These are phyloP conservation scores for Trissolcus basalis DNA, from an alignment of 1,140 invertebrate genomes.

Conservation along the genomic window DNA sequence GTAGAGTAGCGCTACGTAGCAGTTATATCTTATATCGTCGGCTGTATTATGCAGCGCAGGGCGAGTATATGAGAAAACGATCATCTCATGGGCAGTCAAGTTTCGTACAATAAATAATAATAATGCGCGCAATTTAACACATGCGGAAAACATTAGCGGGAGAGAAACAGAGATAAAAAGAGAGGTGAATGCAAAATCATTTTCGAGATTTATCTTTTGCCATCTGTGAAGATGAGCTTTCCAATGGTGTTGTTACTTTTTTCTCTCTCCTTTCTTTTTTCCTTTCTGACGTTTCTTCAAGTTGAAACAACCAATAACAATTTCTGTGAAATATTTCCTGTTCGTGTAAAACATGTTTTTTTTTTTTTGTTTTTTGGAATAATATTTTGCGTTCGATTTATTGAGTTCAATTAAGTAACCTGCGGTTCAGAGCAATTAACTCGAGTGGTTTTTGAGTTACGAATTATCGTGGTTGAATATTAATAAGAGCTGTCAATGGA, in stretches of 20 bases:
- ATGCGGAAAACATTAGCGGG: slow-evolving; percentile 15
- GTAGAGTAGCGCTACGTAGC: slow-evolving; percentile 41
- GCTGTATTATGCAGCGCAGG: slow-evolving; percentile 6
- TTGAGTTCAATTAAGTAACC: too few species aligned
- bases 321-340: too few species aligned
- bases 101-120: slow-evolving; percentile 43
- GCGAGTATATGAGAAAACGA: slow-evolving; percentile 22
- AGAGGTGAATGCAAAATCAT: slow-evolving; percentile 24
- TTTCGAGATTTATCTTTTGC: slow-evolving; percentile 6
- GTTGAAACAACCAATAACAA: too few species aligned
- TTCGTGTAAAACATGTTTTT: too few species aligned
- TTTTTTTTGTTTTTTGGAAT: too few species aligned
- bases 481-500: slow-evolving; percentile 44
- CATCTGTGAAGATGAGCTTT: too few species aligned
- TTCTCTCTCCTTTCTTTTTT: too few species aligned
- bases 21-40: slow-evolving; percentile 33
- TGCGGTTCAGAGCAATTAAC: background rate
- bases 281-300: too few species aligned
- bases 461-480: slow-evolving; percentile 34
- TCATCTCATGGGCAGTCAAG: slow-evolving; percentile 11
- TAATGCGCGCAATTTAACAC: slow-evolving; percentile 25
- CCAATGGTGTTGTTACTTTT: too few species aligned
- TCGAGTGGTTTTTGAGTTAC: background rate
- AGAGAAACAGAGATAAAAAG: too few species aligned
- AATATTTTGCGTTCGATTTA: too few species aligned